phyloP scores from a whole-genome alignment of 2,888 invertebrate species.

The Noctua pronuba region DNA sequence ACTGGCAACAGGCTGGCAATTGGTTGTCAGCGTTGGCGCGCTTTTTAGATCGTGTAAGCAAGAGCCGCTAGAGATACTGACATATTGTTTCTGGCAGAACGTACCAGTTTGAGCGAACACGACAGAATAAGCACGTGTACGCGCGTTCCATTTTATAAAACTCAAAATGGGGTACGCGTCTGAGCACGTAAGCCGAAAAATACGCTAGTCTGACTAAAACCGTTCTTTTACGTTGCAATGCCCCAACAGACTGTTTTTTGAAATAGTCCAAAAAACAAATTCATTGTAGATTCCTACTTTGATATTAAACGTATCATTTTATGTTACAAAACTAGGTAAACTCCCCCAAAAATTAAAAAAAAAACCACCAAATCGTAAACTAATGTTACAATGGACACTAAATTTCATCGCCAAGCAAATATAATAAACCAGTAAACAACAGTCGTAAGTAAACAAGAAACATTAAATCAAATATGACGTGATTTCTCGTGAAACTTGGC shows the following conservation, averaged over 20 bases:
- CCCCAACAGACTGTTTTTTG: neutral
- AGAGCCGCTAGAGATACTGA: no score
- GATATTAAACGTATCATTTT: neutral
- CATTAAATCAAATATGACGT: conserved; percentile 27
- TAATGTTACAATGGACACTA: neutral
- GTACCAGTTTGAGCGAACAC: no score
- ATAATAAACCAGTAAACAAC: neutral
- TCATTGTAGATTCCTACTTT: neutral
- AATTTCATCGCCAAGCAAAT: neutral
- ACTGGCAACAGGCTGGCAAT: no score
- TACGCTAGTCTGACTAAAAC: neutral
- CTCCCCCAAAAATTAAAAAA: neutral
- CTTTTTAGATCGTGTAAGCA: no score
- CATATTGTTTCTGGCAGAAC: no score
- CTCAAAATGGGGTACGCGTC: no score
- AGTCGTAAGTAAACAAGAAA: conserved; percentile 4
- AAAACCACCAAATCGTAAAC: no score
- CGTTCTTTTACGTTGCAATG: no score
- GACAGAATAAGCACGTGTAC: no score
- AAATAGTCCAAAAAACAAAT: neutral
- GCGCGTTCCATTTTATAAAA: no score
- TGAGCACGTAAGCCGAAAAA: no score
- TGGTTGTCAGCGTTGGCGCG: no score
- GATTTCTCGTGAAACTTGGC: conserved; percentile 17
- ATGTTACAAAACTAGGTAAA: neutral